Conservation (phyloP, 1,140 invertebrate species). For the Branchinecta lynchi region DNA sequence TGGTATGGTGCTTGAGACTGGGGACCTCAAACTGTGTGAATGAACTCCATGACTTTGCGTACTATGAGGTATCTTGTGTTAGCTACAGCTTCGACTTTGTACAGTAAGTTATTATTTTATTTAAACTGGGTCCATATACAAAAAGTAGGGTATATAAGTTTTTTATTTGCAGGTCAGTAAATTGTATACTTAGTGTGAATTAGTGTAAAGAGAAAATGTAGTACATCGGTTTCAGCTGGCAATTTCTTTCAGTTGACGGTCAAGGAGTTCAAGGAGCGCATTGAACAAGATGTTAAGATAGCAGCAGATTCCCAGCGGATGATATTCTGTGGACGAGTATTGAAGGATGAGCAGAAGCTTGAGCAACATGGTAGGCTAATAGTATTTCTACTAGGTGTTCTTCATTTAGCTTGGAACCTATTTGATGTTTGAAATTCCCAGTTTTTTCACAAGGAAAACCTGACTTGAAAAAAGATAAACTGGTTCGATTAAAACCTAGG, state of each 20-base stretch:
- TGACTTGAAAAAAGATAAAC: no score
- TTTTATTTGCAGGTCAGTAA: background rate
- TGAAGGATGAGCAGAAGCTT: slow-evolving; percentile 76
- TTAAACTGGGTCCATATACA: background rate
- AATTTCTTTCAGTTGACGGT: slow-evolving; percentile 55
- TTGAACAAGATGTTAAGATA: slow-evolving; percentile 56
- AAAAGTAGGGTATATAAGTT: background rate
- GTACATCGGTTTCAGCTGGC: background rate
- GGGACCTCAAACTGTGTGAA: no score
- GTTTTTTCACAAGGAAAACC: no score
- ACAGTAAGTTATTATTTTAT: no score
- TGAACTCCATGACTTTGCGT: no score
- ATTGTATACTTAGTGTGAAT: background rate
- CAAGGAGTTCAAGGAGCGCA: slow-evolving; percentile 66
- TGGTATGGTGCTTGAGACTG: no score
- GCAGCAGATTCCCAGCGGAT: slow-evolving; percentile 64
- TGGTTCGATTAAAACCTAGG: no score
- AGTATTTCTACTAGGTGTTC: slow-evolving; percentile 10
- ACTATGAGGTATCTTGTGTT: no score
- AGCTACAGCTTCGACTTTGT: no score
- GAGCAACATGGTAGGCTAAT: slow-evolving; percentile 59
- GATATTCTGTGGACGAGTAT: slow-evolving; percentile 79
- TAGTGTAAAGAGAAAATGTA: background rate
- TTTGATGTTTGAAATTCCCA: background rate
- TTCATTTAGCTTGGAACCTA: slow-evolving; percentile 13